Base-by-base conservation (phyloP, 2,113 vertebrate species). In the Corythornis cristatus region DNA sequence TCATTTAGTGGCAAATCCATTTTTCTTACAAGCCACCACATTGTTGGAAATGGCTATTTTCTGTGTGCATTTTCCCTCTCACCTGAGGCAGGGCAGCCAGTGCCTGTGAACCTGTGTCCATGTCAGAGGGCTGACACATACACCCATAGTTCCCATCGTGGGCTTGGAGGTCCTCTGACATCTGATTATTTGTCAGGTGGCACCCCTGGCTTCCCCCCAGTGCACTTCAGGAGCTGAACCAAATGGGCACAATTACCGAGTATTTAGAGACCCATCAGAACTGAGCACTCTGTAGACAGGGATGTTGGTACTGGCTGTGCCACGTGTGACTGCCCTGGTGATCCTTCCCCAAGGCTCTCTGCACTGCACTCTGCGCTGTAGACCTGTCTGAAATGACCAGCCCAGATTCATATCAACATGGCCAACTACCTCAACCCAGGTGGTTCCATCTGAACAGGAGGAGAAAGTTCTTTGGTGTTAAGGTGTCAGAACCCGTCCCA, bases 221-320 rank as follows among this genome's bases (percentile, higher is more conserved):
- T 37, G 37, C 37, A 37, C 37, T 8, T 40, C 2, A 3, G 15
- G 10, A 17, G 2, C 3, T 12, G 15, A 91, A 26, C 15, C 7
- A 14, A 15, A 37, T 1, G 1, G 8, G 3, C 3, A 18, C 1
- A 1, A n/a, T 43, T 4, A 18, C 12, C 7, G n/a, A 2, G 13
- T 3, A n/a, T 42, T 48, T 37, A 45, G 83, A 54, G 83, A 9
- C 5, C 61, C 12, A 8, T 2, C 2, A 8, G 31, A 28, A 42
- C 46, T 20, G 22, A 13, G 15, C 5, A 4, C 22, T 46, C 25
- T 33, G 3, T 0, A 11, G 35, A 14, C 8, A 5, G 13, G 68
- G 22, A 8, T 1, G 2, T 20, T 15, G 35, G 53, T 43, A 6
- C 42, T 16, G 10, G 8, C 46, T 16, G 31, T 42, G 73, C 60